Conservation (phyloP, 2,113 vertebrate species). For the Psammodynastes pulverulentus region DNA sequence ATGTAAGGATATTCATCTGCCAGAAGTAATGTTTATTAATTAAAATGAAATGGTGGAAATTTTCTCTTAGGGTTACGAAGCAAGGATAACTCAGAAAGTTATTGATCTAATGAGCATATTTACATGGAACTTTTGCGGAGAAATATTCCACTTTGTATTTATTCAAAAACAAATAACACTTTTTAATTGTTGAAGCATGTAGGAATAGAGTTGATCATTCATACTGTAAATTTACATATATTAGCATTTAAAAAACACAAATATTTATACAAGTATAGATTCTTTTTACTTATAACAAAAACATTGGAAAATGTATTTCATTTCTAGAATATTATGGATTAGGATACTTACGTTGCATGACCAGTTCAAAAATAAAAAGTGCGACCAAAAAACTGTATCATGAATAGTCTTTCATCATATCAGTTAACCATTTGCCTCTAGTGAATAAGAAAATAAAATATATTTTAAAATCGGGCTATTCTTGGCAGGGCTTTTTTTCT, state of each 20-base stretch:
- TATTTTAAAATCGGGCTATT: conserved; percentile 26
- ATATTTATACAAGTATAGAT: neutral
- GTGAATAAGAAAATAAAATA: neutral
- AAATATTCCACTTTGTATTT: neutral
- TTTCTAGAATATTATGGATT: neutral
- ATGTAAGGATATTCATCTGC: neutral
- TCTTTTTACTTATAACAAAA: neutral
- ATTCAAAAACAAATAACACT: neutral
- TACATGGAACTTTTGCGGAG: neutral
- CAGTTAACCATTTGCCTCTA: conserved; percentile 11
- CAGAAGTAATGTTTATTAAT: neutral
- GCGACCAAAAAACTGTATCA: neutral
- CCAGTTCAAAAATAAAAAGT: neutral
- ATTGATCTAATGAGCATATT: neutral
- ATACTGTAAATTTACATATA: neutral
- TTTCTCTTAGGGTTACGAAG: neutral
- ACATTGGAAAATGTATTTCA: neutral
- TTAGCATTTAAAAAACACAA: neutral
- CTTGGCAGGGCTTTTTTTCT: no score
- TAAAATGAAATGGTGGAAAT: neutral
- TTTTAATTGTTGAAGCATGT: neutral
- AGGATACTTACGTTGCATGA: neutral
- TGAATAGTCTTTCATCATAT: neutral
- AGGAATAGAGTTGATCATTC: neutral
- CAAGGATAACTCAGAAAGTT: neutral